Percentiles rank a stretch among this genome's conserved stretches.
Conservation (phyloP, 2,113 vertebrate species). For the Sceloporus tristichus region DNA sequence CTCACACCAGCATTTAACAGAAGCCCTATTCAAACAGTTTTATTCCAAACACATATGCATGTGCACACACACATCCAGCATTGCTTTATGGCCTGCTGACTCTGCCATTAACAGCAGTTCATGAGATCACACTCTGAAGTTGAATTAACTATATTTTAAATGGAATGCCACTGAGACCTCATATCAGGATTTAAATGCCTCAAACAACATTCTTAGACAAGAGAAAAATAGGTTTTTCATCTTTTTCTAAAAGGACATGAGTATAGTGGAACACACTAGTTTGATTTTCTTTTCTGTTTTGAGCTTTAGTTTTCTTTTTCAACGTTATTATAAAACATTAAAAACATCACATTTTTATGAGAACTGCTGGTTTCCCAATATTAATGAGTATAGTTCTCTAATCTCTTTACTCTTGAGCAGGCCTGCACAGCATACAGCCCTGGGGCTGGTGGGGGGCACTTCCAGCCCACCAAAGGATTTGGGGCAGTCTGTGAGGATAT, state of each 20-base stretch:
- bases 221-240: constrained; percentile 43
- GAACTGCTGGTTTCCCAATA: neutral
- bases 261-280: constrained; percentile 1
- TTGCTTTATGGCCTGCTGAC: constrained; percentile 33
- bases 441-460: no score
- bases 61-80: constrained; percentile 49
- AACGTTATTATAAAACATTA: no score
- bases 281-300: constrained; percentile 15
- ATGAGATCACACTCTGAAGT: constrained; percentile 32
- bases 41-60: neutral
- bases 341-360: neutral
- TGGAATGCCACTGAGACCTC: constrained; percentile 38
- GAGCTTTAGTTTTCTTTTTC: neutral
- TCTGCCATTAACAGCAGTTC: constrained; percentile 31
- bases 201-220: constrained; percentile 36
- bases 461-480: no score
- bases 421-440: neutral
- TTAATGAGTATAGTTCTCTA: neutral
- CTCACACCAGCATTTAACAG: neutral
- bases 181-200: constrained; percentile 39
- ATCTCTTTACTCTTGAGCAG: neutral
- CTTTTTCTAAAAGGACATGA: constrained; percentile 12
- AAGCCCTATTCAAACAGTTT: constrained; percentile 40
- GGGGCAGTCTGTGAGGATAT: no score
- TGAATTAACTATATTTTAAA: constrained; percentile 37